Conservation (phyloP, 2,797 vertebrate genomes). For the Spinus pinus region DNA sequence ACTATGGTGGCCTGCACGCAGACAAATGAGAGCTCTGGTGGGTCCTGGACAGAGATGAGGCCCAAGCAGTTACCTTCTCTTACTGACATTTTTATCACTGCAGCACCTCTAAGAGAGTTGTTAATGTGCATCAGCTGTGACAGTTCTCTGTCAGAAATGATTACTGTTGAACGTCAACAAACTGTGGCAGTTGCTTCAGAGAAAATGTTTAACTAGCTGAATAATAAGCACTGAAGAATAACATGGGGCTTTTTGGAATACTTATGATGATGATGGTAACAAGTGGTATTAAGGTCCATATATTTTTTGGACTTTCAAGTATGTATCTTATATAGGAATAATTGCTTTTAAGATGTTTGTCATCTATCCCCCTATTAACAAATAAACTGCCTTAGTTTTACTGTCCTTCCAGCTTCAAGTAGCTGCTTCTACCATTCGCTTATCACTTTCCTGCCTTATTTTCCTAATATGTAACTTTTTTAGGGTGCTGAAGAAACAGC, state of each 20-base stretch:
- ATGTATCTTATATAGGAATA: not conserved
- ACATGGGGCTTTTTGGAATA: not conserved
- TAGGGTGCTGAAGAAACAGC: not conserved
- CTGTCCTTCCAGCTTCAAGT: not conserved
- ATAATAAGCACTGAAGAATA: not conserved
- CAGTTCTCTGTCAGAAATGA: not conserved
- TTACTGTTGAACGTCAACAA: not conserved
- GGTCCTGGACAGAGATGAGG: not conserved
- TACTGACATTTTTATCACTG: not conserved
- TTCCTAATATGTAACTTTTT: not conserved
- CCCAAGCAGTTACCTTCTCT: not conserved
- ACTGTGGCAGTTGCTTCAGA: not conserved
- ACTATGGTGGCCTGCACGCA: accelerated
- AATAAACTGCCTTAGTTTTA: not conserved
- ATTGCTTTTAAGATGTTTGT: not conserved
- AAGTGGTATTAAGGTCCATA: not conserved
- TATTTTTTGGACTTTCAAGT: not conserved
- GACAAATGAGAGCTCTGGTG: not conserved
- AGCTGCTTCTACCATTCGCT: not conserved
- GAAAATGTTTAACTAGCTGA: not conserved
- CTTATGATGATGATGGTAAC: accelerated
- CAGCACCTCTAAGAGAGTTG: not conserved
- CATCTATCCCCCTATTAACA: not conserved
- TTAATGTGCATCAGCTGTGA: not conserved
- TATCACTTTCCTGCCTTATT: not conserved